These are phyloP conservation scores for Trachymyrmex septentrionalis DNA, from an alignment of 1,140 invertebrate genomes.

Conservation along the genomic window DNA sequence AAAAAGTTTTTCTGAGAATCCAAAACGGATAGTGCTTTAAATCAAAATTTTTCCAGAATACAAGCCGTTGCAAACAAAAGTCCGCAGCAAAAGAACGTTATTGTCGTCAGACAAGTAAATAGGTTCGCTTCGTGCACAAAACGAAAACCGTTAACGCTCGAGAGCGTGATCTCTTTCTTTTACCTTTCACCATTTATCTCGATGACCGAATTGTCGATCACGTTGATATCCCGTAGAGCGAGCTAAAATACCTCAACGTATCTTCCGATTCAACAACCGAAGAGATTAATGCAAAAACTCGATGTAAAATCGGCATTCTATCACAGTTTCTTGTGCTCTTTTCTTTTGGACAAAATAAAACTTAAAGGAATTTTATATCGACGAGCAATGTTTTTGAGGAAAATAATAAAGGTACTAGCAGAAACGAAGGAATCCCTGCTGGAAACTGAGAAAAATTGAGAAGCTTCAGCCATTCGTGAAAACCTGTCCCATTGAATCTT, in stretches of 20 bases:
- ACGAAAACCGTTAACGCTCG: slow-evolving; percentile 5
- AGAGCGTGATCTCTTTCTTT: slow-evolving; percentile 21
- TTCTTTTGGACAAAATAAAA: background rate
- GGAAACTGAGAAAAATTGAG: no score
- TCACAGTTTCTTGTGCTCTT: background rate
- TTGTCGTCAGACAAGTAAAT: background rate
- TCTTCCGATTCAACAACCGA: background rate
- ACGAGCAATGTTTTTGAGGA: background rate
- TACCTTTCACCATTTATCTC: slow-evolving; percentile 34
- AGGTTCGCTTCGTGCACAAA: slow-evolving; percentile 1
- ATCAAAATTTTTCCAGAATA: background rate
- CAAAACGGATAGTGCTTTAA: background rate
- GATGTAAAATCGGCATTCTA: background rate
- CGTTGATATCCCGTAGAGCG: background rate
- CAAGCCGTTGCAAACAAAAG: background rate
- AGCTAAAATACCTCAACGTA: background rate
- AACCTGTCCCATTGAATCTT: no score
- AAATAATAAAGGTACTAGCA: no score
- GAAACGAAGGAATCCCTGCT: no score
- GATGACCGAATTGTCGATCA: slow-evolving; percentile 25
- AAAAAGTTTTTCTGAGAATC: no score
- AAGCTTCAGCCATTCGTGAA: no score
- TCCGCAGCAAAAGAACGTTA: background rate
- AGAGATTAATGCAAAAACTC: background rate
- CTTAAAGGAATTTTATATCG: background rate